A percentile compares a stretch with the other conserved stretches of the same genome.
phyloP scores from a whole-genome alignment of 2,113 vertebrate genomes.

The Montifringilla adamsi region DNA sequence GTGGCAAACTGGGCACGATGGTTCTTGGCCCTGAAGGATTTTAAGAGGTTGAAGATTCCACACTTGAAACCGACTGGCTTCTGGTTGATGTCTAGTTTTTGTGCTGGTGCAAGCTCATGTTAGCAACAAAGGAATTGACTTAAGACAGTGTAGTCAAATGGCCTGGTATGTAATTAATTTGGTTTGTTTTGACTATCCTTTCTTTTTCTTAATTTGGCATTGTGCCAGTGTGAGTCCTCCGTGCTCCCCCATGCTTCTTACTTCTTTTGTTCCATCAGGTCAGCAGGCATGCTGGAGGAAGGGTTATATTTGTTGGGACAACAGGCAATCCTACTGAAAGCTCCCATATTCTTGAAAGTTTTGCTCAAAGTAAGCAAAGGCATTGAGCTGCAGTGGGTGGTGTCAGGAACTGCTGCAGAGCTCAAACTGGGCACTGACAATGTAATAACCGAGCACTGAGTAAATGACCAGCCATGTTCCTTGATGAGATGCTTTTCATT shows the following conservation, averaged over 20 bases:
- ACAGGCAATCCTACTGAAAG: background rate
- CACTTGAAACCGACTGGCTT: background rate
- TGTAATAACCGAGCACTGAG: background rate
- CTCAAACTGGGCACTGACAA: rapidly evolving
- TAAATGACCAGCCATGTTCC: background rate
- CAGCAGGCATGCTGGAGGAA: background rate
- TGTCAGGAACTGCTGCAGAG: background rate
- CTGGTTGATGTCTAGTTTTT: background rate
- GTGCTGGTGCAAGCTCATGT: background rate
- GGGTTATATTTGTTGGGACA: background rate
- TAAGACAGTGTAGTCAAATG: background rate
- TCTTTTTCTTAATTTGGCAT: background rate
- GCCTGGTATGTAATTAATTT: background rate
- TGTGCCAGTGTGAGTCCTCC: background rate
- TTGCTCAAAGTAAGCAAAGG: background rate
- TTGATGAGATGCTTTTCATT: background rate
- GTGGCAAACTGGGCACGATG: background rate
- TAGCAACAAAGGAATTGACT: background rate
- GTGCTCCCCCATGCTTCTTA: no score
- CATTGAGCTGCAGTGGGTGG: background rate
- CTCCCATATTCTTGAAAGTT: background rate
- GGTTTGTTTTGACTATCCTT: background rate
- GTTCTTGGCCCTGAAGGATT: background rate
- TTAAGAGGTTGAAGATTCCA: background rate
- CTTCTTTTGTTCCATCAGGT: background rate